Base-by-base conservation (phyloP, 2,888 invertebrate genomes). In the Dryococelus australis region DNA sequence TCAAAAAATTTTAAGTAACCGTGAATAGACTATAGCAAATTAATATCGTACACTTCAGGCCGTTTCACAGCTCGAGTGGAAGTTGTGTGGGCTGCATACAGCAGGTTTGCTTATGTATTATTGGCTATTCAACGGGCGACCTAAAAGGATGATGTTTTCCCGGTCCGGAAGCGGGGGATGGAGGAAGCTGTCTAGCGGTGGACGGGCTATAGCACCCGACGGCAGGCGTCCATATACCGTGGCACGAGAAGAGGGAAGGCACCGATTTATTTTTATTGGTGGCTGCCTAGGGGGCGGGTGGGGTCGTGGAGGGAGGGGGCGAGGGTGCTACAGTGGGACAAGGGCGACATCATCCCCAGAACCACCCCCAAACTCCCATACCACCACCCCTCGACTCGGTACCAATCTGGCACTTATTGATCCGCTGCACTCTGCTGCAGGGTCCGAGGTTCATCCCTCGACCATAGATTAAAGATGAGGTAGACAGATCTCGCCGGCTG, bases 241-340 rank as follows among this genome's bases (percentile, higher is more conserved):
- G 65, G 24, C 65, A 65, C 16, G 65, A 16, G 65, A 65, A 65
- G 65, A 24, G 65, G 65, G 65, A 65, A 20, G 65, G 65, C 65
- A 65, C 65, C 65, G 65, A 65, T 65, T 65, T 65, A 65, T 65
- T 65, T 65, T 65, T 65, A 65, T 65, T 65, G 65, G 65, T 8
- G 65, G 65, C 65, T 16, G 10, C 47, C 47, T 13, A 47, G 16
- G 47, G 47, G 47, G 47, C 6, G 65, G 65, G 6, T 65, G 65
- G 16, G 65, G 47, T 6, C 65, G 65, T 24, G 65, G 65, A 24
- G 10, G 20, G 65, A 24, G 16, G 65, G 65, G n/a, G 16, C 65
- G 65, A 65, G 65, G 65, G 65, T n/a, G n/a, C 24, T 10, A 16
- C 65, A 65, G 65, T n/a, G 65, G n/a, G 65, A 47, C 65, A 65